A percentile compares a stretch with the other conserved stretches of the same genome.
Evolutionary conservation across 2,797 vertebrate species (phyloP).

Genomic region (Tenualosa thibaudeaui): DNA sequence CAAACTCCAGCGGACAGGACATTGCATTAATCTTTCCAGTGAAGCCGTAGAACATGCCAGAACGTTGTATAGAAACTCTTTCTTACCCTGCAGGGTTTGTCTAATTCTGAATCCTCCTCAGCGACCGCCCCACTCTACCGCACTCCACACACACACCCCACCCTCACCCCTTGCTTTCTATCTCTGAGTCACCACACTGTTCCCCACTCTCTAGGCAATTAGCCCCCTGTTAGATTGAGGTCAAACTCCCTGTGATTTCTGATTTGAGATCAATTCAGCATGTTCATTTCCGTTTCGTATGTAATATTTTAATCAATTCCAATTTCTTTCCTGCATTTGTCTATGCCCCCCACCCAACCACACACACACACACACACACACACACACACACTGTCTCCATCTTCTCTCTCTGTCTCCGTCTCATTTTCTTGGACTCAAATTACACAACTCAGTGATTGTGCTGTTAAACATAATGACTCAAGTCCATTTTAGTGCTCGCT

Average conservation of each 20-base stretch:
- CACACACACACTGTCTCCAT: background rate
- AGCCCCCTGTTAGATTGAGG: constrained; percentile 47
- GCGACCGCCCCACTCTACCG: constrained; percentile 10
- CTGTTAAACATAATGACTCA: constrained; percentile 33
- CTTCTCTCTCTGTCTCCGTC: constrained; percentile 29
- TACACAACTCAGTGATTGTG: constrained; percentile 46
- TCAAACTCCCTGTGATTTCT: constrained; percentile 28
- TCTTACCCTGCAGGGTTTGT: background rate
- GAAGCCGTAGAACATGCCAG: too few relatives aligned
- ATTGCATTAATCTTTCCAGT: too few relatives aligned
- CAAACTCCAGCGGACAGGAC: background rate
- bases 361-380: background rate
- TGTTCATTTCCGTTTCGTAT: constrained; percentile 26
- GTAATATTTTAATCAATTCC: constrained; percentile 47
- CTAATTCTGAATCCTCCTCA: background rate
- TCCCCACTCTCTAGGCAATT: constrained; percentile 45
- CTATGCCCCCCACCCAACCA: background rate
- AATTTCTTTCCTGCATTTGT: constrained; percentile 37
- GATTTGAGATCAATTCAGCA: constrained; percentile 35
- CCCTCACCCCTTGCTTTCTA: too few relatives aligned
- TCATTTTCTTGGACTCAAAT: constrained; percentile 37
- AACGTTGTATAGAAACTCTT: background rate
- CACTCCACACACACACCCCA: background rate
- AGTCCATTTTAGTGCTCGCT: constrained; percentile 20
- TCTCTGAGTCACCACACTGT: background rate